Evolutionary conservation across 64 coral and sea anemone species (phyloP).

Genomic region (Trachythela sp.): DNA sequence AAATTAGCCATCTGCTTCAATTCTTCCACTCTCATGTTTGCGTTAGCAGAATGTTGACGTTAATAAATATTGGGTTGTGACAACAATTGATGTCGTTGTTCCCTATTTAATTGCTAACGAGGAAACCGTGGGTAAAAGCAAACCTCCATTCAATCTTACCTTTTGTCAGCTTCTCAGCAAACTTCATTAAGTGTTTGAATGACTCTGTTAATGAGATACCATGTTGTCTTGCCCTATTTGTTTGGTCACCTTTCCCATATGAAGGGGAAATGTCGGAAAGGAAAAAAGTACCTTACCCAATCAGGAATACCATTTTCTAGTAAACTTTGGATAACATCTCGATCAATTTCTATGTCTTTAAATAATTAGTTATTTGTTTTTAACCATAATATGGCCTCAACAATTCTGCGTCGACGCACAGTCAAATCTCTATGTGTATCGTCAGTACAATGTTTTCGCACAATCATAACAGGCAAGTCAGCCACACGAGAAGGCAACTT

Average conservation of each 20-base stretch:
- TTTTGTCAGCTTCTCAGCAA: not conserved
- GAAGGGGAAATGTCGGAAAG: slow-evolving; percentile 27
- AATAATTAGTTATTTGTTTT: slow-evolving; percentile 29
- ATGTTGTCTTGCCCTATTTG: not conserved
- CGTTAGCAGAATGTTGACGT: not conserved
- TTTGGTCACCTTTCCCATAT: slow-evolving; percentile 30
- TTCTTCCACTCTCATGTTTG: not conserved
- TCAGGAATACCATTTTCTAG: slow-evolving; percentile 21
- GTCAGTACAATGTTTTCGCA: slow-evolving; percentile 23
- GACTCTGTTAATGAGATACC: not conserved
- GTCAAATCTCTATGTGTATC: slow-evolving; percentile 46
- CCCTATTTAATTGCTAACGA: not conserved
- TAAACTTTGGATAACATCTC: not conserved
- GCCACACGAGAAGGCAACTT: slow-evolving; percentile 24
- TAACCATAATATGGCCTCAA: slow-evolving; percentile 31
- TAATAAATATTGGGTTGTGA: not conserved
- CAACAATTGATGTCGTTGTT: too few relatives aligned
- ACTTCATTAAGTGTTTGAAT: slow-evolving; percentile 12
- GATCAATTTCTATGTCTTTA: slow-evolving; percentile 31
- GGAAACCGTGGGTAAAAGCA: not conserved
- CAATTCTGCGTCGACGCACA: slow-evolving; percentile 9
- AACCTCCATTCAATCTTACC: not conserved
- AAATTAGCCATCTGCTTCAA: not conserved
- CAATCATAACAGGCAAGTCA: slow-evolving; percentile 32
- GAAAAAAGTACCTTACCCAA: slow-evolving; percentile 31